Evolutionary conservation across 2,113 vertebrate genomes (phyloP), one percentile per base, ranked within the genome.

Genomic region (Heterocephalus glaber): DNA sequence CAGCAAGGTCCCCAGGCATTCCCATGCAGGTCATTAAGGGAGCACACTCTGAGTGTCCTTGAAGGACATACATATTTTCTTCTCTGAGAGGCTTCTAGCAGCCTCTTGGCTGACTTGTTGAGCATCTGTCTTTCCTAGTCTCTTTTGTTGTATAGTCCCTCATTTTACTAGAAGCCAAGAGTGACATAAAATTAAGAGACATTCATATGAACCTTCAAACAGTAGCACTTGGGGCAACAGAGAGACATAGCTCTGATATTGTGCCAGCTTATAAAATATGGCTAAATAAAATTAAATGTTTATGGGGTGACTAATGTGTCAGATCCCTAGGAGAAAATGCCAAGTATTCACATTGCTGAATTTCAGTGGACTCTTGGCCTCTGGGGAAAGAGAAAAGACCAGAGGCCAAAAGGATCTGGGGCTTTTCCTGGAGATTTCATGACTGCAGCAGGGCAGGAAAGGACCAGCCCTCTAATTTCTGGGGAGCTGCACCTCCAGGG

Each of bases 221-320:
- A 9, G 85, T 95, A 81, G 85, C 87, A 86, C 76, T 96, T 65
- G 61, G 13, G 38, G 61, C 58, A 96, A 80, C 17, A 68, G 87
- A 93, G 26, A 47, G 47, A 93, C 85, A 89, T 70, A 89, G 54
- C 13, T 92, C 72, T 84, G 88, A 96, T 94, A 86, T 90, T 44
- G 83, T 86, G 94, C 94, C 95, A 97, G 66, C 85, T 95, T 97
- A 90, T 96, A 92, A 97, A 96, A 82, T 90, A 80, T 44, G 52
- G 70, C 35, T 77, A 96, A 96, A 95, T 96, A 96, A 92, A 95
- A 95, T 94, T 26, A 86, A 92, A 95, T 38, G 70, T 95, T 98
- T 95, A 92, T 81, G 80, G 88, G 82, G 77, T 94, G 92, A 95
- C 88, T 96, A 96, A 97, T 87, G 44, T 0, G 0, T 77, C 82